Conservation (phyloP, 2,888 invertebrate genomes). For the Hesperia comma region DNA sequence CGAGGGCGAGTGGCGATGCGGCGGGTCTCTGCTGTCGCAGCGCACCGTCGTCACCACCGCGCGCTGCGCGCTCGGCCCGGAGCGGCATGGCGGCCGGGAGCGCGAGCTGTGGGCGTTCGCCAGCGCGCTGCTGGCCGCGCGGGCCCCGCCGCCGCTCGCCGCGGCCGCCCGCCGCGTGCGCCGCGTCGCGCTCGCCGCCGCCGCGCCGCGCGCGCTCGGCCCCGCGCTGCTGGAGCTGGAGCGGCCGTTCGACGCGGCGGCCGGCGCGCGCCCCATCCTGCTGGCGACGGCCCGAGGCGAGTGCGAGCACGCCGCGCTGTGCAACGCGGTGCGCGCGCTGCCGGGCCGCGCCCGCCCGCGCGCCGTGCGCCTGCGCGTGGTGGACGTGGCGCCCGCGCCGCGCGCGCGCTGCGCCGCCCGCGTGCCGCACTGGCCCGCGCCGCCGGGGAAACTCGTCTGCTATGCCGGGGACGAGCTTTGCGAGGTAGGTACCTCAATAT, state of each 20-base stretch:
- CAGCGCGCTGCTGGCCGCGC: conserved; percentile 43
- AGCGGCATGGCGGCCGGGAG: conserved; percentile 30
- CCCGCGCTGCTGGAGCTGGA: conserved; percentile 66
- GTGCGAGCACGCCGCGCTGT: conserved; percentile 48
- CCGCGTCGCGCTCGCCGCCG: conserved; percentile 40
- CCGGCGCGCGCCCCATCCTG: conserved; percentile 59
- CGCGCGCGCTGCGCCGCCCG: conserved; percentile 47
- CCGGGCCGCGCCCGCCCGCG: conserved; percentile 11
- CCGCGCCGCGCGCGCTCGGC: conserved; percentile 48
- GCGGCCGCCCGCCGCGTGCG: conserved; percentile 41
- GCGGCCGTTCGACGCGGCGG: conserved; percentile 54
- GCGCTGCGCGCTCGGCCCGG: conserved; percentile 50
- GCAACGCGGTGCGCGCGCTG: conserved; percentile 56
- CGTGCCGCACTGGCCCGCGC: conserved; percentile 53
- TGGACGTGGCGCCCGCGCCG: conserved; percentile 40
- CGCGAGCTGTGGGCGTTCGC: conserved; percentile 42
- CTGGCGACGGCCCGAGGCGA: conserved; percentile 53
- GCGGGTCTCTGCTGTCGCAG: conserved; percentile 54
- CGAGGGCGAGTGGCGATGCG: conserved; percentile 48
- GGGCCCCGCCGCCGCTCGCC: conserved; percentile 41
- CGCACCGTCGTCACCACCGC: conserved; percentile 61
- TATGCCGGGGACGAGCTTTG: conserved; percentile 61
- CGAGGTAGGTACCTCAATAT: no score
- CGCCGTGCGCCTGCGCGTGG: conserved; percentile 46
- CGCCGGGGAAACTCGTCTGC: conserved; percentile 57